Base-by-base conservation (phyloP, 2,113 vertebrate genomes). In the Perognathus longimembris region DNA sequence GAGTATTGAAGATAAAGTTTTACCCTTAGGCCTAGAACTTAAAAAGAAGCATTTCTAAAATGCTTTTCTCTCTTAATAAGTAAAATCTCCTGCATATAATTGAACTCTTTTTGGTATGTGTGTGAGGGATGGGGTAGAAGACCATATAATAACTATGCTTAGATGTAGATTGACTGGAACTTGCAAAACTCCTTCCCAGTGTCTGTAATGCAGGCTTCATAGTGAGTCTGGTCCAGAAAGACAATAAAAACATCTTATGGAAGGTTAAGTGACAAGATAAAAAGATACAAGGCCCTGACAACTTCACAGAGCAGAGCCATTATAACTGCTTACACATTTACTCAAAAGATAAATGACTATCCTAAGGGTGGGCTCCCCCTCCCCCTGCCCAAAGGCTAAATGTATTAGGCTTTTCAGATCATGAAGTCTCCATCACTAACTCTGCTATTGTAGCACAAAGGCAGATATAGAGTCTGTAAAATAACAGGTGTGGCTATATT, bases 41-140 rank as follows among this genome's bases (percentile, higher is more conserved):
- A 69, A 36, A 83, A 79, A 66, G 36, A 90, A 82, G 5, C 74
- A 63, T 69, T 89, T 80, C 28, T 45, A 38, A 88, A 75, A 64
- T 70, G 26, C 8, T 87, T 92, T 83, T 59, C 42, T 61, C 50
- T 67, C 45, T 80, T 81, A 78, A 26, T 70, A 24, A 66, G 24
- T 5, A 86, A 69, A 42, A 59, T 75, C 38, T 34, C 7, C 80
- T 71, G 28, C 66, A 78, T 2, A 20, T 50, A 82, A 10, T 32
- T 32, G 50, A 36, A 32, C 12, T 7, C 8, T 79, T 69, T 17
- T 5, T 28, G 28, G 64, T 28, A 64, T n/a, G n/a, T n/a, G n/a
- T n/a, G 26, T 11, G 10, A 3, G 30, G 63, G 63, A 5, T 11
- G n/a, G 10, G 24, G 12, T 45, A 69, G 20, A 67, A 7, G 26